These are phyloP conservation scores for Lasioglossum zephyrum DNA, from an alignment of 2,888 invertebrate genomes.

Conservation along the genomic window DNA sequence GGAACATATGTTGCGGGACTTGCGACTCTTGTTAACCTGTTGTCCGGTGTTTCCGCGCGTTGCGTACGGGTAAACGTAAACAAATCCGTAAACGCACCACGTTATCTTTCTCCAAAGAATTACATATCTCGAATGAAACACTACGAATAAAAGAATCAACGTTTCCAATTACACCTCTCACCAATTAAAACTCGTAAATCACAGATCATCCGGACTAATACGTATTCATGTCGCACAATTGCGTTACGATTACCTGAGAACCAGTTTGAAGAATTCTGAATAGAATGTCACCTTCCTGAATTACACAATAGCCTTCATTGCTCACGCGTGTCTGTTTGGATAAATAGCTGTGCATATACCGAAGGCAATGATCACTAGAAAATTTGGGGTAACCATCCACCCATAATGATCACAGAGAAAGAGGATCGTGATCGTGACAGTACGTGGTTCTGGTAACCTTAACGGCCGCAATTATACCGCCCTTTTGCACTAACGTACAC, in stretches of 20 bases:
- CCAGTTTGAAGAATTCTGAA: neutral
- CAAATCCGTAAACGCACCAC: neutral
- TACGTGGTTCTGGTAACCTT: neutral
- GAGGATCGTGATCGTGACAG: too few species aligned
- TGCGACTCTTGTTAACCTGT: neutral
- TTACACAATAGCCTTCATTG: conserved; percentile 32
- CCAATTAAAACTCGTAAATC: neutral
- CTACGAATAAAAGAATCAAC: neutral
- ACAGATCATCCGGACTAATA: neutral
- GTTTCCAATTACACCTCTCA: neutral
- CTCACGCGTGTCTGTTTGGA: conserved; percentile 1
- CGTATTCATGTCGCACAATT: neutral
- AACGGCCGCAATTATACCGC: conserved; percentile 7
- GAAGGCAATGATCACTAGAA: neutral
- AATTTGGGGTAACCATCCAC: too few species aligned
- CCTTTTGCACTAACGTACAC: neutral
- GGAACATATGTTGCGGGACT: conserved; percentile 27
- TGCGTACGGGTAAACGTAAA: conserved; percentile 30
- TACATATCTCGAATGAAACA: neutral
- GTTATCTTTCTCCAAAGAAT: neutral
- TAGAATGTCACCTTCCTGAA: conserved; percentile 31
- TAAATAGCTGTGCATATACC: neutral
- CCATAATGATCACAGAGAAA: too few species aligned
- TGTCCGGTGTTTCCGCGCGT: neutral
- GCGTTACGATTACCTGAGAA: neutral